Conservation (phyloP, 2,888 invertebrate genomes). For the Drosophila macrothrix region DNA sequence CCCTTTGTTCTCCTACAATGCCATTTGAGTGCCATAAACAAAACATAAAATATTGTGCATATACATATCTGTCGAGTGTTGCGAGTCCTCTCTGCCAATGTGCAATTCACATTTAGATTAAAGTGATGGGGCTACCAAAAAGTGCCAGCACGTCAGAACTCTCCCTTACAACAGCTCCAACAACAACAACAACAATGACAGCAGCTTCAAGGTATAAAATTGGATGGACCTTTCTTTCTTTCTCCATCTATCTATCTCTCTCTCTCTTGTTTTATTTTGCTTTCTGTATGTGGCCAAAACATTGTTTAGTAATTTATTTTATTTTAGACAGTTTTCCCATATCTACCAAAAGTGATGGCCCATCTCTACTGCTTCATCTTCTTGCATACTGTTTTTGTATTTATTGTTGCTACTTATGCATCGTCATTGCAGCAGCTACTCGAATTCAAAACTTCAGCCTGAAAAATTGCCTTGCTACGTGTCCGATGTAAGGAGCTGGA, state of each 20-base stretch:
- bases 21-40: constrained; percentile 72
- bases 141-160: constrained; percentile 68
- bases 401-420: constrained; percentile 74
- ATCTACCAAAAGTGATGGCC: constrained; percentile 46
- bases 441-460: constrained; percentile 42
- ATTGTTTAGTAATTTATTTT: constrained; percentile 82
- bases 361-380: constrained; percentile 29
- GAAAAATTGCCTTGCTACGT: constrained; percentile 74
- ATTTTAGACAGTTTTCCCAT: constrained; percentile 74
- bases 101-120: constrained; percentile 71
- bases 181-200: constrained; percentile 38
- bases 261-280: not conserved
- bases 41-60: constrained; percentile 61
- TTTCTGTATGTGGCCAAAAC: constrained; percentile 46
- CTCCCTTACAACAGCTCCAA: not conserved
- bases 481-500: constrained; percentile 13
- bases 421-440: constrained; percentile 68
- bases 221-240: constrained; percentile 6
- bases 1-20: constrained; percentile 24
- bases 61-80: constrained; percentile 28
- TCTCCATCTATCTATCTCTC: constrained; percentile 5
- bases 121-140: constrained; percentile 66
- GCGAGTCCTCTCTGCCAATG: constrained; percentile 44
- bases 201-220: constrained; percentile 50
- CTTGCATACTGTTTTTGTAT: constrained; percentile 30